These are phyloP conservation scores for Spermophilus dauricus DNA, from an alignment of 2,113 vertebrate species.

Conservation along the genomic window DNA sequence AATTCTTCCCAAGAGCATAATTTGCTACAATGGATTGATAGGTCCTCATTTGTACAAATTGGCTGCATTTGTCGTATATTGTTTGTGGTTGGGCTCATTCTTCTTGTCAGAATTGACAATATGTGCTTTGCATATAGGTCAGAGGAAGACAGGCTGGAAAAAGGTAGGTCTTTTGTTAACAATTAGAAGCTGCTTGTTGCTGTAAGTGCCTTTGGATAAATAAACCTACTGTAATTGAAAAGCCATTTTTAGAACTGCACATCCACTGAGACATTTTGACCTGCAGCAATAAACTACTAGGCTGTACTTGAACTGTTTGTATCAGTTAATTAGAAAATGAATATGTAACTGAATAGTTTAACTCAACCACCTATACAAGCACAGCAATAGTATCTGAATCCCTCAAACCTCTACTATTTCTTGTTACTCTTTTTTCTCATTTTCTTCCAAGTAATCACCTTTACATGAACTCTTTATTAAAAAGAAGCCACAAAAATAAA, in stretches of 20 bases:
- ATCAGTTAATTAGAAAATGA: conserved; percentile 81
- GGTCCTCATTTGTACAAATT: neutral
- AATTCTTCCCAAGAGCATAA: conserved; percentile 15
- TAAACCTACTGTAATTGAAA: conserved; percentile 77
- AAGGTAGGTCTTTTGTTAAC: conserved; percentile 19
- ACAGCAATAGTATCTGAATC: neutral
- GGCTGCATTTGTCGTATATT: conserved; percentile 45
- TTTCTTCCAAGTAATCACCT: neutral
- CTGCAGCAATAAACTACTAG: conserved; percentile 63
- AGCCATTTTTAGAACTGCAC: conserved; percentile 72
- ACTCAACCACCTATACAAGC: neutral
- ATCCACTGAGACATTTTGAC: conserved; percentile 70
- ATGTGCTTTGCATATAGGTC: conserved; percentile 53
- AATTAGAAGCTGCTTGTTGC: conserved; percentile 79
- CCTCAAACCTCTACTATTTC: neutral
- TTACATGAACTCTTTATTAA: neutral
- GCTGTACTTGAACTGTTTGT: conserved; percentile 70
- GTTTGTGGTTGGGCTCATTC: conserved; percentile 44
- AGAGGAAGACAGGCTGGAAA: conserved; percentile 45
- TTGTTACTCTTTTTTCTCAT: neutral
- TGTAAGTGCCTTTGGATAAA: conserved; percentile 76
- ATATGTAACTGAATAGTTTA: conserved; percentile 3
- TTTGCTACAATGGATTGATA: neutral
- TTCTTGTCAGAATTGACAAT: conserved; percentile 62
- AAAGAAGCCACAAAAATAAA: neutral